Base-by-base conservation (phyloP, 92 coral and sea anemone species). In the Zoanthus sansibaricus region DNA sequence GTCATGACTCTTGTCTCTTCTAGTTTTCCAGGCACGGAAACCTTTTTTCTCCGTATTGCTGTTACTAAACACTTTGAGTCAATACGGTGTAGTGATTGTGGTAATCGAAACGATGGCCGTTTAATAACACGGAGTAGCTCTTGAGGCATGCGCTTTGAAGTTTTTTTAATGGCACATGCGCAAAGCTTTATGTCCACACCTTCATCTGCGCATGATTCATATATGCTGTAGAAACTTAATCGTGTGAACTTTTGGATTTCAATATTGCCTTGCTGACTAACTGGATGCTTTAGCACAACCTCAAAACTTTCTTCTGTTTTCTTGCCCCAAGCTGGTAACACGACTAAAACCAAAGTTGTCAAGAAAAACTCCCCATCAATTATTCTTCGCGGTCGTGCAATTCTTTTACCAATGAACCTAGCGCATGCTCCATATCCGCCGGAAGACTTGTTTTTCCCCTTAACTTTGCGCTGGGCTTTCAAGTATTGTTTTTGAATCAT, bases 401-500 rank as follows among this genome's bases (percentile, higher is more conserved):
- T 80, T 32, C 84, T 70, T 37, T 90, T 88, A 3, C 99, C 99
- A 18, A 85, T 86, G 79, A 92, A 97, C 78, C 97, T 88, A 77
- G 96, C 95, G 86, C 99, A 97, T 9, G 94, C 94, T 31, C 99
- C 99, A 87, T 84, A 94, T 25, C 98, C 99, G 45, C 97, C 99
- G 45, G 76, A 55, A 3, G 31, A 10, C 9, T 83, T 75, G 18
- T 33, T 45, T 9, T 66, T 20, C 6, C 47, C 37, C 18, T 17
- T 69, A 55, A 79, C 78, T 82, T 69, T 68, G 15, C 31, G 69
- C 79, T 3, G 91, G 82, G 69, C 21, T 85, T 33, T 79, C 76
- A 83, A 75, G 66, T 89, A 94, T 85, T 97, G 99, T 20, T 64
- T 44, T 52, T 97, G 94, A 67, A 97, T 92, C 87, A 86, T 89